Conservation (phyloP, 2,113 vertebrate genomes). For the Scophthalmus maximus region DNA sequence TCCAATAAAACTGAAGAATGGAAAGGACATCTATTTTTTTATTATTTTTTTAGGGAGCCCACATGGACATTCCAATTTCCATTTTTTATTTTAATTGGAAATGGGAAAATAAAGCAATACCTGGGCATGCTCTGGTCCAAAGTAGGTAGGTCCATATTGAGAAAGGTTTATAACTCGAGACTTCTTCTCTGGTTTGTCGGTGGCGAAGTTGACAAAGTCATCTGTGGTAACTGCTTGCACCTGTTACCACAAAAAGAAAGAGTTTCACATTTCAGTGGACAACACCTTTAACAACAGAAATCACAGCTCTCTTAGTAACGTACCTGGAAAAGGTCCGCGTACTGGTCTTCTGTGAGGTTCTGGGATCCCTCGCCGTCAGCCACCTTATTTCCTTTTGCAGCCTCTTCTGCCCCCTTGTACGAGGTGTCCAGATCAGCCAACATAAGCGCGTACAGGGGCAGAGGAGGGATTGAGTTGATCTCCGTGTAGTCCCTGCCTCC, state of each 20-base stretch:
- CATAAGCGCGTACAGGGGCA: slow-evolving; percentile 92
- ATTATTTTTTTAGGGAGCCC: too few relatives aligned
- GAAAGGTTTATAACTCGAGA: slow-evolving; percentile 97
- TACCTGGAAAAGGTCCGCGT: slow-evolving; percentile 93
- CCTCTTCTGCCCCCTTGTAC: slow-evolving; percentile 89
- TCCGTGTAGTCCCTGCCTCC: slow-evolving; percentile 97
- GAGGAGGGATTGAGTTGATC: slow-evolving; percentile 96
- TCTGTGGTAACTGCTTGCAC: slow-evolving; percentile 90
- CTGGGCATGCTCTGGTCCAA: slow-evolving; percentile 95
- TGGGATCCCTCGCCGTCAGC: slow-evolving; percentile 79
- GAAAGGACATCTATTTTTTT: too few relatives aligned
- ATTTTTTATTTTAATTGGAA: too few relatives aligned
- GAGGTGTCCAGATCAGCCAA: slow-evolving; percentile 93
- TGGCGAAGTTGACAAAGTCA: slow-evolving; percentile 93
- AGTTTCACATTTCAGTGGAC: not conserved
- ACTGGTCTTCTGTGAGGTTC: slow-evolving; percentile 89
- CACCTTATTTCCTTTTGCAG: slow-evolving; percentile 83
- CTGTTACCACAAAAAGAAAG: slow-evolving; percentile 38
- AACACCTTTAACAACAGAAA: not conserved
- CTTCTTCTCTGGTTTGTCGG: slow-evolving; percentile 93
- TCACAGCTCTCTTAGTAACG: not conserved
- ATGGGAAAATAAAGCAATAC: slow-evolving; percentile 31
- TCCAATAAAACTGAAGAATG: too few relatives aligned
- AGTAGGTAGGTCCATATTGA: slow-evolving; percentile 95
- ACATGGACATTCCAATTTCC: too few relatives aligned